Percentiles rank a stretch among this genome's conserved stretches.
These are phyloP conservation scores for Eospalax fontanierii DNA, from an alignment of 2,797 vertebrate species.

Conservation along the genomic window DNA sequence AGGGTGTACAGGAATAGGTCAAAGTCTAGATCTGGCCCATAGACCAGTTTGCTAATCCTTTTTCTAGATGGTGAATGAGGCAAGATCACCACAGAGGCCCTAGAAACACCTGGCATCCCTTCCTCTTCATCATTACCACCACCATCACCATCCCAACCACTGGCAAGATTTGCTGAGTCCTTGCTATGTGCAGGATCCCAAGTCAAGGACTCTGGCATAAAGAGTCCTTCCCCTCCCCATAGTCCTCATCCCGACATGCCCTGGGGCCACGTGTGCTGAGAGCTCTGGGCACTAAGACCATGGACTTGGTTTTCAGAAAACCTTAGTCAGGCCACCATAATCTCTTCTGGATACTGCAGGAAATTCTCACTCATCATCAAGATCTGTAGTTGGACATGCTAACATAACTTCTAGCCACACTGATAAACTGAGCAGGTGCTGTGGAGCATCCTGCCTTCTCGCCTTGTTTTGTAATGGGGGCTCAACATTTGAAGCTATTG, in stretches of 20 bases:
- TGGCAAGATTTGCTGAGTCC: neutral
- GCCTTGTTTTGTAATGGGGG: neutral
- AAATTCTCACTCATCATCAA: neutral
- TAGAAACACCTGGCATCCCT: rapidly evolving
- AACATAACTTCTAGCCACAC: neutral
- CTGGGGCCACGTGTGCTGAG: neutral
- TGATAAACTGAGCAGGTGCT: neutral
- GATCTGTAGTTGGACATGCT: neutral
- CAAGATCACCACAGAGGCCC: neutral
- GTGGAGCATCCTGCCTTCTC: neutral
- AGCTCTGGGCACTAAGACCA: neutral
- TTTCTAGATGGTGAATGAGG: neutral
- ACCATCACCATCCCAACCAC: neutral
- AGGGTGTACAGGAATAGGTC: neutral
- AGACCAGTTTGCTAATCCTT: neutral
- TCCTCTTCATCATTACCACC: neutral
- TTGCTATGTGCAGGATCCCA: neutral
- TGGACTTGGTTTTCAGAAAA: neutral
- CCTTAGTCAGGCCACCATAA: neutral
- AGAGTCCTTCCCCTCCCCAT: neutral
- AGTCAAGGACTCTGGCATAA: neutral
- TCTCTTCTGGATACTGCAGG: neutral
- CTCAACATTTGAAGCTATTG: neutral
- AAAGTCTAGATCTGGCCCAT: neutral
- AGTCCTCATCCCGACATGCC: too few species aligned